Evolutionary conservation across 2,113 vertebrate species (phyloP), one percentile per base, ranked within the genome.

Genomic region (Catharus minimus): DNA sequence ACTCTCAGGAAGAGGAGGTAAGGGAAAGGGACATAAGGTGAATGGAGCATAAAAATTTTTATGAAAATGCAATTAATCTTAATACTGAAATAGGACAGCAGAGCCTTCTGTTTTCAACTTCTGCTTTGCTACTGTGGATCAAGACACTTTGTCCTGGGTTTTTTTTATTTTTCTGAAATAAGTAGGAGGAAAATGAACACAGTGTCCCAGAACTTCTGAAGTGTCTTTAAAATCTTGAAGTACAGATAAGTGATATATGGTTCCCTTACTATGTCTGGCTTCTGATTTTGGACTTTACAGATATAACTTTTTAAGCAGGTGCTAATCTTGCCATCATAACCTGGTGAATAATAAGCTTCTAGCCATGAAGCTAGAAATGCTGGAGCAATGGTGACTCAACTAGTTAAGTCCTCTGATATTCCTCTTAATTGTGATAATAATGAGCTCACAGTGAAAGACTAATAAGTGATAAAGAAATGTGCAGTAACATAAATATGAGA

Each of bases 11-110:
- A 76, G 72, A 93, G 50, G 47, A 72, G 38, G 69, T 92, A 75
- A 94, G 77, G 62, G 43, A 82, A 90, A 89, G 67, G 58, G 58
- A 84, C 87, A 79, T n/a, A 89, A 68, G 72, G 93, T 91, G 93
- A 94, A 91, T 77, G 89, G 39, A 94, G 84, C 86, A 94, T 95
- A 85, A 93, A 86, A 94, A 89, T 66, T 47, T 90, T 94, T 66
- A 60, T 92, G 93, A 94, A 93, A 92, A 85, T 85, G 67, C 43
- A 93, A 92, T 95, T 89, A 79, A 93, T 95, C 89, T 95, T 77
- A 80, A 67, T 47, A 65, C 83, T 85, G 43, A 74, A 92, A 92
- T 89, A 89, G 67, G 58, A 76, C 71, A 82, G 23, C 19, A 52
- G 36, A 87, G 27, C 58, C 64, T 89, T 95, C 92, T 87, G 61